phyloP scores from a whole-genome alignment of 2,113 vertebrate species.

The Colistium nudipinnis region DNA sequence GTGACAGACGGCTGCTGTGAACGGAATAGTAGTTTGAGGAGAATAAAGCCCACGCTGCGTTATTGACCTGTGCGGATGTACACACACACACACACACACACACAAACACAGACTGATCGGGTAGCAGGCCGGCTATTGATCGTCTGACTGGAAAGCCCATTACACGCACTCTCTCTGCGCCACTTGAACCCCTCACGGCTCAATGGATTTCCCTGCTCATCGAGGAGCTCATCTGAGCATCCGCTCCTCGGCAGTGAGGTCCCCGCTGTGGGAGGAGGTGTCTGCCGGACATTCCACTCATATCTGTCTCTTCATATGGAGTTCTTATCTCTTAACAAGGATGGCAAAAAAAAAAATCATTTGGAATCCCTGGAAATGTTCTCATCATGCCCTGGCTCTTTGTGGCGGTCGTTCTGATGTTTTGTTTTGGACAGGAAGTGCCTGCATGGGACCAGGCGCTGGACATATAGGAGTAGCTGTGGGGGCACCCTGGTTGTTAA shows the following conservation, averaged over 20 bases:
- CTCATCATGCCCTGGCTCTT: too few species aligned
- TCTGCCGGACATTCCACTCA: background rate
- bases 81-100: constrained; percentile 66
- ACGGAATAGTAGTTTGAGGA: constrained; percentile 70
- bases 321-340: background rate
- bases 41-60: constrained; percentile 56
- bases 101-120: constrained; percentile 66
- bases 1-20: constrained; percentile 52
- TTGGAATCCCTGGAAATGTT: background rate
- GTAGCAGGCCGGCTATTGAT: constrained; percentile 60
- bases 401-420: background rate
- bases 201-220: constrained; percentile 41
- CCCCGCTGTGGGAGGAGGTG: background rate
- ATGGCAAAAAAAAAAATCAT: background rate
- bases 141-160: constrained; percentile 64
- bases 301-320: background rate
- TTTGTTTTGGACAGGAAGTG: background rate
- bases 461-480: too few species aligned
- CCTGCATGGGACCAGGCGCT: too few species aligned
- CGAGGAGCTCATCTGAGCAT: background rate
- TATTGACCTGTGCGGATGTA: constrained; percentile 66
- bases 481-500: too few species aligned
- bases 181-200: constrained; percentile 33
- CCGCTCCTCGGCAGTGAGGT: background rate
- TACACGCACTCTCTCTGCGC: constrained; percentile 42